A percentile compares a stretch with the other conserved stretches of the same genome.
phyloP scores from a whole-genome alignment of 1,140 invertebrate species.

The Drosophila orosa region DNA sequence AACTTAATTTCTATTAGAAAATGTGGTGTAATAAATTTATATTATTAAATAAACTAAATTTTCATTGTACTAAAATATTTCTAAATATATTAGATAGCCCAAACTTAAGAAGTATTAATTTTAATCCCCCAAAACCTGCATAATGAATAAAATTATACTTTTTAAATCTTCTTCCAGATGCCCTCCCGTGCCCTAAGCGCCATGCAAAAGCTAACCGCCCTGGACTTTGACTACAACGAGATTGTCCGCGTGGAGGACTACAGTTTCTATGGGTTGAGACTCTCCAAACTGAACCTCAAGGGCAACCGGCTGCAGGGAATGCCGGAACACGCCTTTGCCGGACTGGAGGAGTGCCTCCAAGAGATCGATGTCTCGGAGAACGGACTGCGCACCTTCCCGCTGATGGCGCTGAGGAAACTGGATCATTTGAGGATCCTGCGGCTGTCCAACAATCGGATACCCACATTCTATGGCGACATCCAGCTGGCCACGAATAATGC shows the following conservation, averaged over 20 bases:
- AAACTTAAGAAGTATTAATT: background rate
- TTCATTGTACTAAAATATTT: background rate
- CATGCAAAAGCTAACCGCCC: conserved; percentile 88
- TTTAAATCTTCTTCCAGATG: conserved; percentile 84
- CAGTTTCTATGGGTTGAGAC: conserved; percentile 92
- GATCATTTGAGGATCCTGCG: conserved; percentile 89
- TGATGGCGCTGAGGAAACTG: conserved; percentile 90
- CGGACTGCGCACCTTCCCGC: conserved; percentile 92
- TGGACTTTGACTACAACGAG: conserved; percentile 94
- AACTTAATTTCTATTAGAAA: background rate
- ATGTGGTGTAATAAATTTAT: background rate
- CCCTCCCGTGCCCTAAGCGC: conserved; percentile 92
- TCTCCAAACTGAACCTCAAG: conserved; percentile 93
- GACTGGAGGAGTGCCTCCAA: conserved; percentile 90
- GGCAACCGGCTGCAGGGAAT: conserved; percentile 91
- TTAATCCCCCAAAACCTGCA: too few species aligned
- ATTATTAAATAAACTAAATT: too few species aligned
- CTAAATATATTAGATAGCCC: background rate
- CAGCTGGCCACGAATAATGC: conserved; percentile 81
- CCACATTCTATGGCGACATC: conserved; percentile 83
- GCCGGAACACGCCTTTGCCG: conserved; percentile 93
- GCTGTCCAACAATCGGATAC: conserved; percentile 93
- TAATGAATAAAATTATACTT: background rate
- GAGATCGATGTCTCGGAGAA: conserved; percentile 95
- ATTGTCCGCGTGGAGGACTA: conserved; percentile 93